Percentiles rank a stretch among this genome's conserved stretches.
These are phyloP conservation scores for Vipera ursinii DNA, from an alignment of 2,797 vertebrate species.

Conservation along the genomic window DNA sequence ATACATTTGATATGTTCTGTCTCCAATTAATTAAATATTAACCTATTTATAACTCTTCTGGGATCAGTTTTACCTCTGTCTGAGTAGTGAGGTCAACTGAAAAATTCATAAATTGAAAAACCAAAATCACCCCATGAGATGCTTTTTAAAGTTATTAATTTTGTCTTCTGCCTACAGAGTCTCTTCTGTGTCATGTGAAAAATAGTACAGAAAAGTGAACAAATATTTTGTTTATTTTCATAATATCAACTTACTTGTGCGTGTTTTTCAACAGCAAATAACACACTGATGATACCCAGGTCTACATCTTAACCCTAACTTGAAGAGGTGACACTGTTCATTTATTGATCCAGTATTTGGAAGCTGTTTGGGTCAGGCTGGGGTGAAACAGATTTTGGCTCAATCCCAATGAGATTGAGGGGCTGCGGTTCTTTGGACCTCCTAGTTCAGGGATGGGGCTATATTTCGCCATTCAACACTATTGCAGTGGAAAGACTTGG, in stretches of 20 bases:
- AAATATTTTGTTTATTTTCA: background rate
- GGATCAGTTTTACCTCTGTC: background rate
- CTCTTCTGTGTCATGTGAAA: background rate
- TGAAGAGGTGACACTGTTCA: background rate
- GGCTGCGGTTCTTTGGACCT: background rate
- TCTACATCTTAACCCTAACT: background rate
- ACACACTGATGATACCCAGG: background rate
- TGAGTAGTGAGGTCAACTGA: background rate
- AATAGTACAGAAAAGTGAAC: background rate
- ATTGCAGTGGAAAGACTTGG: background rate
- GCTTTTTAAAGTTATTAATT: background rate
- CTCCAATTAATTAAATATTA: background rate
- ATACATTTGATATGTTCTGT: background rate
- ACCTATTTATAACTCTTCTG: background rate
- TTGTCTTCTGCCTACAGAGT: background rate
- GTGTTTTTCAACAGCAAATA: background rate
- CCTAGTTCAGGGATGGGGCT: background rate
- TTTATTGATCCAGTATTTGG: background rate
- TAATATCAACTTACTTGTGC: background rate
- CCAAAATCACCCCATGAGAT: background rate
- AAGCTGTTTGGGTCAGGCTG: background rate
- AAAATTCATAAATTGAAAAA: background rate
- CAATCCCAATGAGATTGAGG: background rate
- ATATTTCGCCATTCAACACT: background rate
- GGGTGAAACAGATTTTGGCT: background rate